Conservation (phyloP, 2,797 vertebrate genomes). For the Propithecus deckenii region DNA sequence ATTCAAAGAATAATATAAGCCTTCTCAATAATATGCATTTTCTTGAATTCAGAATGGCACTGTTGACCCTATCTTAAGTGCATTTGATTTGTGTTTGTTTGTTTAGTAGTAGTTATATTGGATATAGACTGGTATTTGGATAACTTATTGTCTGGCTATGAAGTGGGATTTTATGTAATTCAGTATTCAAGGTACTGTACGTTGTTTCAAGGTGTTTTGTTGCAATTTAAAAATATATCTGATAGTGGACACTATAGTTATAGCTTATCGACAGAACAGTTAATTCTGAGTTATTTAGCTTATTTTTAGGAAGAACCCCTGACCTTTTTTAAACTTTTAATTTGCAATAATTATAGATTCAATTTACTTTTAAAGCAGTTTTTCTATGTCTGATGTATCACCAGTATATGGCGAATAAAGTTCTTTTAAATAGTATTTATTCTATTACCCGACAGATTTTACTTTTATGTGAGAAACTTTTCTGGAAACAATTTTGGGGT, state of each 20-base stretch:
- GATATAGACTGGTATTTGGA: neutral
- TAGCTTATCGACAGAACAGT: neutral
- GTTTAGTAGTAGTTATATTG: neutral
- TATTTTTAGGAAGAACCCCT: constrained; percentile 27
- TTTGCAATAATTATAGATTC: constrained; percentile 28
- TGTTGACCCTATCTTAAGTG: neutral
- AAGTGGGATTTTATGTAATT: neutral
- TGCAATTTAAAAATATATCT: neutral
- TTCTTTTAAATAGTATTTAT: constrained; percentile 41
- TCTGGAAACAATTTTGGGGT: neutral
- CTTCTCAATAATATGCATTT: neutral
- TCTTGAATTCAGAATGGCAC: neutral
- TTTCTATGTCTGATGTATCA: neutral
- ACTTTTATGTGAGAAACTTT: constrained; percentile 26
- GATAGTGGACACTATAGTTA: neutral
- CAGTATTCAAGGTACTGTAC: neutral
- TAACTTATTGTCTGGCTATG: neutral
- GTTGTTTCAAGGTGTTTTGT: neutral
- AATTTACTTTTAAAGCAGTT: neutral
- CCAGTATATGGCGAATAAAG: neutral
- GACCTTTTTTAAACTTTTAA: neutral
- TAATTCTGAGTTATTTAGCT: constrained; percentile 27
- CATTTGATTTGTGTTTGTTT: neutral
- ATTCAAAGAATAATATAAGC: neutral
- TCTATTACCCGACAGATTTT: constrained; percentile 20